phyloP scores from a whole-genome alignment of 2,113 vertebrate genomes.

The Caretta caretta region DNA sequence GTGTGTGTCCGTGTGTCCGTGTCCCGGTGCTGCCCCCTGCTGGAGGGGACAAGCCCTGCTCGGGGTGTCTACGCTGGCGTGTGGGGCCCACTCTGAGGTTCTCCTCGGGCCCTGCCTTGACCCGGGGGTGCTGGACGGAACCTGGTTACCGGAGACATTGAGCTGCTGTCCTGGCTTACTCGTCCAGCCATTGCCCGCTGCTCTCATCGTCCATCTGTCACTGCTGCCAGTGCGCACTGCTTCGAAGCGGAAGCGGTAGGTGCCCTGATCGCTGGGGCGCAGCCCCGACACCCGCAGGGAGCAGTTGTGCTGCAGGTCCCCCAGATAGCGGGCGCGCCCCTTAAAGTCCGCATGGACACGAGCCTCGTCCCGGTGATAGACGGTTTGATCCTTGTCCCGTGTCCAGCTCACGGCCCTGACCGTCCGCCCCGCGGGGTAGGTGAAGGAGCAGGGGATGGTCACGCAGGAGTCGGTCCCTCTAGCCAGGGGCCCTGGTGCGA shows the following conservation, averaged over 20 bases:
- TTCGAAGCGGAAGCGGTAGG: neutral
- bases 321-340: neutral
- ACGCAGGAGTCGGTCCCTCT: neutral
- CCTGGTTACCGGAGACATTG: neutral
- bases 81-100: no score
- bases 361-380: neutral
- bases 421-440: constrained; percentile 45
- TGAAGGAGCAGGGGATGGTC: constrained; percentile 36
- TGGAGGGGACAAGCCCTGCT: no score
- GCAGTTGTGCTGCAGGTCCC: neutral
- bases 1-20: no score
- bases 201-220: no score
- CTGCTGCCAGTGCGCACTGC: no score
- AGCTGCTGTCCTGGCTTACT: rapidly evolving
- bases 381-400: rapidly evolving
- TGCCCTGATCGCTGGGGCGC: neutral
- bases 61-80: no score
- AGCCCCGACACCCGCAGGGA: neutral
- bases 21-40: no score
- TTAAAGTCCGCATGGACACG: neutral
- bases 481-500: neutral
- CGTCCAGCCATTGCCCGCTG: no score
- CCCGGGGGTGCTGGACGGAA: neutral
- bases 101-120: neutral
- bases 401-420: neutral